phyloP scores from a whole-genome alignment of 2,888 invertebrate species.

The Matsumyia berberina region DNA sequence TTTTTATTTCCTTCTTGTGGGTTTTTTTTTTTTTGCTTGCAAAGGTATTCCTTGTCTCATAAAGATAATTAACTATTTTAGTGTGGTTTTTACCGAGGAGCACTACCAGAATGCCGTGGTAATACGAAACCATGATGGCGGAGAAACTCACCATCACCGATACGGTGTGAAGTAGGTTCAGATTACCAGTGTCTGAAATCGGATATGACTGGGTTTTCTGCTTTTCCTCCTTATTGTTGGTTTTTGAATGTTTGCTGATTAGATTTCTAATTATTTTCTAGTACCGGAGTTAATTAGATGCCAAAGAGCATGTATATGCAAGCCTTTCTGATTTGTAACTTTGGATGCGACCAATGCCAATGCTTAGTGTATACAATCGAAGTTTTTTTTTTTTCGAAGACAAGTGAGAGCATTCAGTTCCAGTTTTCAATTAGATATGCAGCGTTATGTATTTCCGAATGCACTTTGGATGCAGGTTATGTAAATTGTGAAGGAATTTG shows the following conservation, averaged over 20 bases:
- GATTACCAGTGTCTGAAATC: conserved; percentile 64
- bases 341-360: conserved; percentile 3
- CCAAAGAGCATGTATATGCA: conserved; percentile 17
- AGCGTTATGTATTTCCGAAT: conserved; percentile 26
- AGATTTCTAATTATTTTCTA: conserved; percentile 55
- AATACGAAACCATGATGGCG: conserved; percentile 41
- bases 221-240: conserved; percentile 18
- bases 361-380: conserved; percentile 6
- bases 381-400: background rate
- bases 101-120: conserved; percentile 27
- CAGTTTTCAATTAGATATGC: conserved; percentile 28
- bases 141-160: conserved; percentile 49
- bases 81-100: conserved; percentile 5
- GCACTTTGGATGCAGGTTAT: conserved; percentile 22
- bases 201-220: conserved; percentile 43
- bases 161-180: conserved; percentile 58
- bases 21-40: conserved; percentile 29
- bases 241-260: conserved; percentile 38
- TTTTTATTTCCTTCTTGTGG: conserved; percentile 39
- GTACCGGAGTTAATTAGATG: conserved; percentile 54
- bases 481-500: conserved; percentile 38
- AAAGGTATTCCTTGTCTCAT: conserved; percentile 50
- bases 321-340: background rate
- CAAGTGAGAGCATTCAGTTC: conserved; percentile 5
- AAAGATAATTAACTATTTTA: conserved; percentile 66